Base-by-base conservation (phyloP, 2,888 invertebrate species). In the Adela reaumurella region DNA sequence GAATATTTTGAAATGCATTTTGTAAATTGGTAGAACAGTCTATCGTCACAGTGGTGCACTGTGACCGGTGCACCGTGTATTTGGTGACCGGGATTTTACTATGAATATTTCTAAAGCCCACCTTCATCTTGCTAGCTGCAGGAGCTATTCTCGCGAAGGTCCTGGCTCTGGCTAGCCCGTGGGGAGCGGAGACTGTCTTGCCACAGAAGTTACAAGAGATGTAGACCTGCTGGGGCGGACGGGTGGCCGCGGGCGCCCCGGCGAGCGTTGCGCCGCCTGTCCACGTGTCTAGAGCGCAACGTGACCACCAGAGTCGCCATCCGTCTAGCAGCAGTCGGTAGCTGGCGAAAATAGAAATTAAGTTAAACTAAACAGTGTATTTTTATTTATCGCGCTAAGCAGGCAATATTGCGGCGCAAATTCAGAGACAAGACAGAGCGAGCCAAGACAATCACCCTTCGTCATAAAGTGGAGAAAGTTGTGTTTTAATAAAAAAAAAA, bases 161-260 rank as follows among this genome's bases (percentile, higher is more conserved):
- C 49, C 82, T 70, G 43, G 82, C 81, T 55, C 86, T 79, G 57
- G 81, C 82, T 54, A 81, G 77, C n/a, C 86, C 87, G 57, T 89
- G 85, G 69, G 90, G 83, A 53, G 90, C 88, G 1, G 92, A 91
- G 55, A 97, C 91, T 53, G 92, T 90, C 77, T 96, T 96, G 47
- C 94, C 93, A 77, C 97, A 97, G 76, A 94, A 97, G 62, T 92
- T 94, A 72, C 97, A 97, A 4, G 93, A 89, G 50, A 96, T 87
- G 63, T 67, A 66, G 59, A 73, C 70, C 57, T 64, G 64, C 19
- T 43, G 43, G 16, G 18, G 43, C 3, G 16, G 43, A 4, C 64
- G 62, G 57, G 64, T 59, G 49, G 53, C 62, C 46, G 50, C 57
- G 54, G 53, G 50, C 54, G 49, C 57, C 45, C 54, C 53, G 49